Base-by-base conservation (phyloP, 1,140 invertebrate genomes). In the Epicauta chinensis region DNA sequence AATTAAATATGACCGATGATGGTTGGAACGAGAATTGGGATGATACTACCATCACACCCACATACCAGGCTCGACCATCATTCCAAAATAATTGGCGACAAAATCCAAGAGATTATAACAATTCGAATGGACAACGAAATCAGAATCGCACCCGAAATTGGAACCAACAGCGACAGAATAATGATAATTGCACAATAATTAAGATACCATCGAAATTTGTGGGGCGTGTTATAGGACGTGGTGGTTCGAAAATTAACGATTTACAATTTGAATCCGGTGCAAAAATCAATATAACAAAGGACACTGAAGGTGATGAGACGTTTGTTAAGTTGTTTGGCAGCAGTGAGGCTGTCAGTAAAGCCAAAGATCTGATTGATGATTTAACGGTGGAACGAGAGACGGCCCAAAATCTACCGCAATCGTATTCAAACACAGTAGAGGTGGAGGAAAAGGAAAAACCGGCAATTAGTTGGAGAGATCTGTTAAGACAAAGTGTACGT, bases 211-310 rank as follows among this genome's bases (percentile, higher is more conserved):
- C 45, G 9, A 59, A 46, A 35, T 55, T 49, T 51, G 44, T 55
- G 36, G 56, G 56, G 10, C 40, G 48, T 29, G 51, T 59, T 31
- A 59, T 59, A 58, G 88, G 87, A 0, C 81, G 76, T 70, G 82
- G 84, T 31, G 87, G 87, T 1, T 75, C 71, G 1, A 87, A 86
- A 68, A 89, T 91, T n/a, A 76, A 75, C 60, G 83, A 88, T 58
- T 61, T 91, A 0, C 74, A 88, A 69, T 73, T 75, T n/a, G 65
- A 76, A 36, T 81, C 75, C 61, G 75, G 75, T 2, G 76, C 80
- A 16, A 71, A 60, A 43, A 82, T 84, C 40, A 74, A 62, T 36
- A 59, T 68, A 5, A 64, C 59, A 3, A 67, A 64, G 45, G 63
- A 70, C 17, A 71, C 69, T 3, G 66, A 74, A n/a, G 61, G 59